Evolutionary conservation across 1,140 invertebrate species (phyloP).

Genomic region (Platyura marginata): DNA sequence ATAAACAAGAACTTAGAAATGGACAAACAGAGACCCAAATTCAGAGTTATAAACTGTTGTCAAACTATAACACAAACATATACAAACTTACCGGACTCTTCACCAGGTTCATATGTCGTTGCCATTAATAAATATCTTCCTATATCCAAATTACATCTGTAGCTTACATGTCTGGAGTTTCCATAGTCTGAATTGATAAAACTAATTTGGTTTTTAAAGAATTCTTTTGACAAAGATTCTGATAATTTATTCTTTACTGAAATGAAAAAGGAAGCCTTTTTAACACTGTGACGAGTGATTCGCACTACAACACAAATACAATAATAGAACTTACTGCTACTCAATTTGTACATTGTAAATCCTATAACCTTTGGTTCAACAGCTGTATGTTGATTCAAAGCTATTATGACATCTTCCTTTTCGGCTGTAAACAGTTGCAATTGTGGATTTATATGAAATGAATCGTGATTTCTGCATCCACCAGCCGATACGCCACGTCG

Average conservation of each 20-base stretch:
- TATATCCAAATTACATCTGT: conserved; percentile 60
- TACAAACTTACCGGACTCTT: conserved; percentile 47
- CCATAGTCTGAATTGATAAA: conserved; percentile 81
- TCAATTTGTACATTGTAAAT: conserved; percentile 70
- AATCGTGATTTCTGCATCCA: conserved; percentile 78
- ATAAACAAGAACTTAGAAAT: too few species aligned
- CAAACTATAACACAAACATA: not conserved
- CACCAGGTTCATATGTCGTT: conserved; percentile 79
- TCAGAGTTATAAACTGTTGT: too few species aligned
- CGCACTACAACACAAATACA: not conserved
- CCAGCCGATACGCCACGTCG: conserved; percentile 74
- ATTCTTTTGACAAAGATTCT: conserved; percentile 45
- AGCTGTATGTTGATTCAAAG: conserved; percentile 76
- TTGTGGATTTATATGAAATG: conserved; percentile 88
- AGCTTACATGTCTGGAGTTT: conserved; percentile 73
- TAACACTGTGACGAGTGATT: not conserved
- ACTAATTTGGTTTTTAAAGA: conserved; percentile 79
- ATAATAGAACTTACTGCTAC: conserved; percentile 3
- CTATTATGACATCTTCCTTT: conserved; percentile 70
- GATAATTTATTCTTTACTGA: conserved; percentile 23
- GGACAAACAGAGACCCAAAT: too few species aligned
- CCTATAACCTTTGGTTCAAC: conserved; percentile 87
- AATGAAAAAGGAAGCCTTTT: not conserved
- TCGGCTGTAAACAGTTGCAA: conserved; percentile 62
- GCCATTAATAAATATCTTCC: conserved; percentile 74